Evolutionary conservation across 1,140 invertebrate species (phyloP).

Genomic region (Choristoneura fumiferana): DNA sequence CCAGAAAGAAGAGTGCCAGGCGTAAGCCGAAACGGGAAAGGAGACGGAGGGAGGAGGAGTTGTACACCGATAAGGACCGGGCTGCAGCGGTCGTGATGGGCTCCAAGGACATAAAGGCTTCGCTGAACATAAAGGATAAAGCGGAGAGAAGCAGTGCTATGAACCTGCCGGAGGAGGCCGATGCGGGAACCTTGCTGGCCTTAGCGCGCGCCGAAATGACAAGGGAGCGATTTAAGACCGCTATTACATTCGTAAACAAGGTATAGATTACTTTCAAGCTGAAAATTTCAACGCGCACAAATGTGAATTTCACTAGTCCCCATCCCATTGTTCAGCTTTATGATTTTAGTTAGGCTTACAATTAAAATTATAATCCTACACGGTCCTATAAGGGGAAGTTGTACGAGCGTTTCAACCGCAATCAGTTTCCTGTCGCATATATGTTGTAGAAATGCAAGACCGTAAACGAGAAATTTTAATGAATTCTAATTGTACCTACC

Average conservation of each 20-base stretch:
- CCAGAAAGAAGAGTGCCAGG: slow-evolving; percentile 50
- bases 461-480: no score
- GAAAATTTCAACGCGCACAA: no score
- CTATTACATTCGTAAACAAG: slow-evolving; percentile 89
- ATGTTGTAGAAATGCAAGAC: no score
- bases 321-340: no score
- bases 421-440: no score
- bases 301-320: no score
- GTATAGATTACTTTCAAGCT: no score
- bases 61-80: slow-evolving; percentile 93
- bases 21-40: slow-evolving; percentile 76
- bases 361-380: no score
- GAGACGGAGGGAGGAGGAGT: slow-evolving; percentile 84
- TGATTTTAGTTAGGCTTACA: no score
- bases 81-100: slow-evolving; percentile 93
- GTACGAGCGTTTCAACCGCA: no score
- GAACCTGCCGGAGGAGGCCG: slow-evolving; percentile 88
- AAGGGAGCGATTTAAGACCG: slow-evolving; percentile 83
- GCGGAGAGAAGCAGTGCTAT: slow-evolving; percentile 86
- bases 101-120: slow-evolving; percentile 90
- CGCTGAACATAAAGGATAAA: slow-evolving; percentile 87
- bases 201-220: slow-evolving; percentile 87
- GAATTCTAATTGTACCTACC: no score
- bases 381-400: no score
- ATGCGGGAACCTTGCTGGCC: slow-evolving; percentile 86